Base-by-base conservation (phyloP, 2,797 vertebrate genomes). In the Pyrocephalus nanus region DNA sequence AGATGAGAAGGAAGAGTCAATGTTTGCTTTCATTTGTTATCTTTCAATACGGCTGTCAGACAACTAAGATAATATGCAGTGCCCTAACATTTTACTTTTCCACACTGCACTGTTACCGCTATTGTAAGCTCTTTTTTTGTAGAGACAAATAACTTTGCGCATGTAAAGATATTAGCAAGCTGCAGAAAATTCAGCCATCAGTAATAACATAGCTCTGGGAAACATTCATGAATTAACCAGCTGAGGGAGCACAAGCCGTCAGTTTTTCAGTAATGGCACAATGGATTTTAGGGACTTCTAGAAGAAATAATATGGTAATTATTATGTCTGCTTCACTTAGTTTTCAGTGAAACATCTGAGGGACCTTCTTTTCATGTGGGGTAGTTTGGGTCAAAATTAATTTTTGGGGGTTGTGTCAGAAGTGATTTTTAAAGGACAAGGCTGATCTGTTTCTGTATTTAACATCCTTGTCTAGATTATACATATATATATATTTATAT, bases 211-310 rank as follows among this genome's bases (percentile, higher is more conserved):
- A 55, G 69, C 65, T 69, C 75, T 72, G 54, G 66, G 86, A 90
- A 88, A 64, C 15, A 8, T 94, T 92, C 73, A 32, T 4, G 22
- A 76, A 54, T 70, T 70, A 90, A 62, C 94, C 96, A 95, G 94
- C 80, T 92, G 94, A 90, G 95, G 92, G 96, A 94, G 93, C 94
- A 89, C 75, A 75, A 83, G n/a, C 34, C 45, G 77, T 54, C 34
- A 0, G 9, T 26, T 71, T 91, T 88, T 54, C 29, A 36, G 11
- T 15, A 27, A 47, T 0, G 0, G 36, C 50, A 58, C 85, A n/a
- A 26, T 43, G 54, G 40, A 40, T 78, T 94, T 84, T 4, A 87
- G 38, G 66, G 64, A 30, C 51, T 86, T 81, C 15, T 21, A 64
- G 57, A 71, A 85, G 65, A 67, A 92, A 58, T 18, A 58, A 12